Evolutionary conservation across 2,797 vertebrate species (phyloP), one percentile per base, ranked within the genome.

Genomic region (Crenichthys baileyi): DNA sequence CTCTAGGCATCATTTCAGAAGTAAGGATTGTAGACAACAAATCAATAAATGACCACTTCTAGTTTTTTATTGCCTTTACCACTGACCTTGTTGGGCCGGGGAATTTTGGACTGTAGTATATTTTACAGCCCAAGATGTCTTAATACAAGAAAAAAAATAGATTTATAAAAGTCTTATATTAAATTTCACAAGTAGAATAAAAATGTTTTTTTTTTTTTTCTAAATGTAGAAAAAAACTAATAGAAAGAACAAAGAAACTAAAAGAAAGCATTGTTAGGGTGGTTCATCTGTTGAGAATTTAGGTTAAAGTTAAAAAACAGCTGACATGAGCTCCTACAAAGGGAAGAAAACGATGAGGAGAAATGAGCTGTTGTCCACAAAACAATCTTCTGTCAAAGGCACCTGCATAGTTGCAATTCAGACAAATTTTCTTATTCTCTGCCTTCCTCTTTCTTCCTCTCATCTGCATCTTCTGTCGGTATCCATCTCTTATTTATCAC

Each of bases 401-500:
- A 63, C 74, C 87, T 46, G 50, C 74, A 79, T 79, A 51, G 81
- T 85, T 79, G 77, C 76, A 87, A 78, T 83, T 89, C 82, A 90
- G 72, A 89, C 82, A 85, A 24, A 87, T 89, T 89, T 79, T 72
- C 83, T 79, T 44, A 76, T 78, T 67, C 67, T 81, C 80, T 82
- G 65, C 60, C 36, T 68, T 85, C 79, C 12, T n/a, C 79, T 81
- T 63, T 63, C 56, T 79, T 71, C 76, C 70, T 44, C 31, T 77
- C 55, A 36, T 80, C 81, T 73, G 72, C 89, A 76, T 84, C 58
- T 44, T 53, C 79, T 85, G 78, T 87, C 81, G 13, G 24, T 36
- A 55, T 75, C 7, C 51, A 85, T 89, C 79, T 88, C 70, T 87
- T 88, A 85, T 88, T 84, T 77, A 87, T 89, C 31, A 39, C 65